Conservation (phyloP, 53 echinoderm and acorn worm genomes). For the Astropecten irregularis region DNA sequence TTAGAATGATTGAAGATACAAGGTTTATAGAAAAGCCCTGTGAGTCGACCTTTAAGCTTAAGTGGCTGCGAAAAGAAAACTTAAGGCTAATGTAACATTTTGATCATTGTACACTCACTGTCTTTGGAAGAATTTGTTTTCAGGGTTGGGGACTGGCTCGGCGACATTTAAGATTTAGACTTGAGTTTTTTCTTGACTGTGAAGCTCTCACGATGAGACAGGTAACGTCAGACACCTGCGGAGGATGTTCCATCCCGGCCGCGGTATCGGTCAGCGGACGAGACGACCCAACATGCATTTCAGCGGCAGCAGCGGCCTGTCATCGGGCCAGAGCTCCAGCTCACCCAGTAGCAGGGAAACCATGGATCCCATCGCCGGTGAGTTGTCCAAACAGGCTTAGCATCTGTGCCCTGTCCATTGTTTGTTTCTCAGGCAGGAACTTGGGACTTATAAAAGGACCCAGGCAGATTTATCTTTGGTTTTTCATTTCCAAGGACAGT, state of each 20-base stretch:
- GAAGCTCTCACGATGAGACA: slow-evolving; percentile 78
- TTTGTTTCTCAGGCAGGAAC: too few relatives aligned
- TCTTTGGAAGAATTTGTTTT: too few relatives aligned
- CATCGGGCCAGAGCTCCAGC: slow-evolving; percentile 82
- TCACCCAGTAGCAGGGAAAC: slow-evolving; percentile 98
- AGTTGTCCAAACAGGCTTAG: background rate
- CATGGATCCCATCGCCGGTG: slow-evolving; percentile 99
- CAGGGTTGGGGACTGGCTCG: too few relatives aligned
- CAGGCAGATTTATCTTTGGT: background rate
- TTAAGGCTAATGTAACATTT: too few relatives aligned
- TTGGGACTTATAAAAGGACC: background rate
- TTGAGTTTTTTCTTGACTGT: slow-evolving; percentile 75
- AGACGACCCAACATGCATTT: slow-evolving; percentile 99
- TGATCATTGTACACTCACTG: too few relatives aligned
- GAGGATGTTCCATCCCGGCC: slow-evolving; percentile 98
- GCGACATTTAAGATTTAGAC: too few relatives aligned
- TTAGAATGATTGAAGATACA: too few relatives aligned
- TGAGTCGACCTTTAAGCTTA: too few relatives aligned
- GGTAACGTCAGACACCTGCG: slow-evolving; percentile 95
- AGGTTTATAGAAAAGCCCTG: too few relatives aligned
- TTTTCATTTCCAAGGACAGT: background rate
- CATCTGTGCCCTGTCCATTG: too few relatives aligned
- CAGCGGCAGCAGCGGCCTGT: slow-evolving; percentile 87
- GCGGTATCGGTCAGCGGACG: slow-evolving; percentile 90
- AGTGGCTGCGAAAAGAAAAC: too few relatives aligned